Base-by-base conservation (phyloP, 2,113 vertebrate species). In the Candoia aspera region DNA sequence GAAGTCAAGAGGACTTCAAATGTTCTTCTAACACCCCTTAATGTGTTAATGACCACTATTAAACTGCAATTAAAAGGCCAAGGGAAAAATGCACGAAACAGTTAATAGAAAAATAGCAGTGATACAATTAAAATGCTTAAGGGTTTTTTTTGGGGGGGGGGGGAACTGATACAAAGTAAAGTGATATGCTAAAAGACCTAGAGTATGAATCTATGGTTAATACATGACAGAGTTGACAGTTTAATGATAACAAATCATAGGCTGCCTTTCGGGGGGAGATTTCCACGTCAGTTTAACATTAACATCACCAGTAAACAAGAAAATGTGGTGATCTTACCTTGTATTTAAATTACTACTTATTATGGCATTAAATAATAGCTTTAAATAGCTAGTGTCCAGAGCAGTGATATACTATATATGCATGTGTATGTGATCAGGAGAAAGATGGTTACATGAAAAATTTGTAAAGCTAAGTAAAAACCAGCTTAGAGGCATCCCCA, bases 21-120 rank as follows among this genome's bases (percentile, higher is more conserved):
- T 98, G 98, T 98, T 98, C 98, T 98, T 98, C 98, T 97, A 98
- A 98, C 97, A 98, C 97, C 98, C 97, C 96, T 97, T 99, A 98
- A 99, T 98, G 98, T 98, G 98, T 98, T 99, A 98, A 98, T 99
- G 98, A 98, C 98, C 98, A 98, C 98, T 98, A 98, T 99, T 99
- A 99, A 98, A 98, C 97, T 96, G 97, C 98, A 98, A 98, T 99
- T 98, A 99, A 98, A 98, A 98, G 97, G 98, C 97, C 97, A 97
- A 96, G 97, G 97, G 94, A 96, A 98, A 98, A 98, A 98, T 98
- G 97, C 97, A 96, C 79, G 97, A 98, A 99, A 98, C 97, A 97
- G 98, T 98, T 98, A 98, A 98, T 98, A 97, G 97, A 97, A 98
- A 98, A 97, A 98, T 98, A 97, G 97, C 96, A 96, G 94, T 97